Percentiles rank a stretch among this genome's conserved stretches.
Conservation (phyloP, 2,797 vertebrate species). For the Aselliscus stoliczkanus region DNA sequence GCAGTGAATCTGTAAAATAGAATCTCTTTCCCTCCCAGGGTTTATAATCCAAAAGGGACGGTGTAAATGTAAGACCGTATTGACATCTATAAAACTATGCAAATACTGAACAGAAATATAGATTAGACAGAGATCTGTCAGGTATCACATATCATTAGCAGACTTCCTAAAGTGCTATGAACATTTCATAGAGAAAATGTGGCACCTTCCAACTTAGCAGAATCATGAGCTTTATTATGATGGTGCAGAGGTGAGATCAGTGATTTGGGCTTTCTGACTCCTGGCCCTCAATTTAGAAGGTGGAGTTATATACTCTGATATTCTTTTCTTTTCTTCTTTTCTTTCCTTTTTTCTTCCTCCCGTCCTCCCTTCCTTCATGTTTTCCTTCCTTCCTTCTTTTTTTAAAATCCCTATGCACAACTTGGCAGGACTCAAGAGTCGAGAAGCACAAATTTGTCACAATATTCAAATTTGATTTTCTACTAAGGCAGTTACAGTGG, state of each 20-base stretch:
- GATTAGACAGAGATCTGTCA: neutral
- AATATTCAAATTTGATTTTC: neutral
- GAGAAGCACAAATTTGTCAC: neutral
- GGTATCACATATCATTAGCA: neutral
- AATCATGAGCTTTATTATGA: neutral
- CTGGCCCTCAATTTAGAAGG: neutral
- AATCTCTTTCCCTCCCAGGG: neutral
- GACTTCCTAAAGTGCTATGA: neutral
- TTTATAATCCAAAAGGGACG: neutral
- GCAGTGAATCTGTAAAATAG: neutral
- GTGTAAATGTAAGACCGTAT: neutral
- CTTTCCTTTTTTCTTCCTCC: accelerated
- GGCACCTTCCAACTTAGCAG: neutral
- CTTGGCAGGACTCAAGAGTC: neutral
- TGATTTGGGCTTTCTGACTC: neutral
- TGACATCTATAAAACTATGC: neutral
- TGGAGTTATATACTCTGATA: neutral
- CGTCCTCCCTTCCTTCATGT: accelerated
- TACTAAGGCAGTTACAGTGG: neutral
- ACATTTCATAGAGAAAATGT: neutral
- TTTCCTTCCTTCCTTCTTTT: neutral
- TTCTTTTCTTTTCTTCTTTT: neutral
- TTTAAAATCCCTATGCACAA: neutral
- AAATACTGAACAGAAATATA: constrained; percentile 2
- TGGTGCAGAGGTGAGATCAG: neutral